Evolutionary conservation across 2,113 vertebrate genomes (phyloP).

Genomic region (Bos taurus): DNA sequence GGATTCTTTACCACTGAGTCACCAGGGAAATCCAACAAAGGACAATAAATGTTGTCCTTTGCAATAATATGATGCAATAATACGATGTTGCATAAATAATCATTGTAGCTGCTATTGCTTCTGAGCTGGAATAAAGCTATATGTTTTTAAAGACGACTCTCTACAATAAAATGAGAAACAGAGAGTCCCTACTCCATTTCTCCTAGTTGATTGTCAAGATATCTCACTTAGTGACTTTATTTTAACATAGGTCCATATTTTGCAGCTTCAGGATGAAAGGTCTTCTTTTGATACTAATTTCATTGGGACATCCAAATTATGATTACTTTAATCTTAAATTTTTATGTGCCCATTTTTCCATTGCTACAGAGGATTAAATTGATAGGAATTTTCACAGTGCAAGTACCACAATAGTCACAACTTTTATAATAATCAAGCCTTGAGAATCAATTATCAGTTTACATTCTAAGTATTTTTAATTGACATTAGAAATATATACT

Average conservation of each 20-base stretch:
- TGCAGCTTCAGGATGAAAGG: neutral
- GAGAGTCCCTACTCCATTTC: neutral
- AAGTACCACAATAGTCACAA: neutral
- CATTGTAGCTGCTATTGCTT: neutral
- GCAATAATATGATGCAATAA: too few species aligned
- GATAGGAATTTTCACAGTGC: neutral
- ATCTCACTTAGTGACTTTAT: neutral
- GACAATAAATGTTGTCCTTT: neutral
- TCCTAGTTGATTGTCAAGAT: neutral
- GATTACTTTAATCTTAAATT: neutral
- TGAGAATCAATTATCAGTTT: neutral
- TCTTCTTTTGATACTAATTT: neutral
- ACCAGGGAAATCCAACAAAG: neutral
- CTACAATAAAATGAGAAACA: neutral
- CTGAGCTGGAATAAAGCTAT: neutral
- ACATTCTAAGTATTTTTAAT: neutral
- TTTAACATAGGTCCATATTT: neutral
- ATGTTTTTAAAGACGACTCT: neutral
- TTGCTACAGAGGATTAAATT: neutral
- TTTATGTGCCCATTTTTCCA: neutral
- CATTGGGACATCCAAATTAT: neutral
- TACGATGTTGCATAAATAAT: neutral
- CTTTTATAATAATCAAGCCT: neutral
- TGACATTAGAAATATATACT: neutral
- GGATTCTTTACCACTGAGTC: neutral